Base-by-base conservation (phyloP, 2,797 vertebrate genomes). In the Phrynocephalus guinanensis region DNA sequence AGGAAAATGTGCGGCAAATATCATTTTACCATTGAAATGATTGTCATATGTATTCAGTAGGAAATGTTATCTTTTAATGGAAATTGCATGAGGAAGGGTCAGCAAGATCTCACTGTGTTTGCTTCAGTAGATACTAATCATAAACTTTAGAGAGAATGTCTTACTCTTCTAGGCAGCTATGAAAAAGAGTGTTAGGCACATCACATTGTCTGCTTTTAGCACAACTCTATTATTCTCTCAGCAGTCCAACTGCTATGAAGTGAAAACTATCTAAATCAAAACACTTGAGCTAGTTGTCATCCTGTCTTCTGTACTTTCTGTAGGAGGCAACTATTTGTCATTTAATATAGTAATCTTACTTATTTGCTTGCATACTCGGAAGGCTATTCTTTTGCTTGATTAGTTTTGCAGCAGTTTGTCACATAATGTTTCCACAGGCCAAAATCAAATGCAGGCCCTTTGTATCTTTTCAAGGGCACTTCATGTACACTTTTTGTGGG, bases 1-100 rank as follows among this genome's bases (percentile, higher is more conserved):
- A 85, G 76, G 88, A 90, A 94, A 94, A 93, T 88, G 91, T 56
- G 91, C 92, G 90, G 90, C 85, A 86, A 91, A 91, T 94, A 92
- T 89, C 79, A 80, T 79, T 84, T 72, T 48, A 56, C 30, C 44
- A 73, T 13, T 91, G 48, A 90, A 89, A 80, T 92, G 79, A 84
- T 87, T 91, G 83, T 84, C 80, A 90, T 86, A 89, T 30, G 66
- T 60, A 2, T 52, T 89, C 73, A 70, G 81, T 50, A 56, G 67
- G 82, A 93, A 93, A 89, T 77, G 87, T 4, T 88, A n/a, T 90
- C 60, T 79, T 88, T 50, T 50, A 50, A 79, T 84, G 79, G 81
- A 79, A 90, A 76, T 26, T 76, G 20, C 24, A 60, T 63, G 68
- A 86, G 71, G 30, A 44, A 75, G 72, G 84, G 68, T 75, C 33